Conservation (phyloP, 2,797 vertebrate species). For the Lacerta viridis region DNA sequence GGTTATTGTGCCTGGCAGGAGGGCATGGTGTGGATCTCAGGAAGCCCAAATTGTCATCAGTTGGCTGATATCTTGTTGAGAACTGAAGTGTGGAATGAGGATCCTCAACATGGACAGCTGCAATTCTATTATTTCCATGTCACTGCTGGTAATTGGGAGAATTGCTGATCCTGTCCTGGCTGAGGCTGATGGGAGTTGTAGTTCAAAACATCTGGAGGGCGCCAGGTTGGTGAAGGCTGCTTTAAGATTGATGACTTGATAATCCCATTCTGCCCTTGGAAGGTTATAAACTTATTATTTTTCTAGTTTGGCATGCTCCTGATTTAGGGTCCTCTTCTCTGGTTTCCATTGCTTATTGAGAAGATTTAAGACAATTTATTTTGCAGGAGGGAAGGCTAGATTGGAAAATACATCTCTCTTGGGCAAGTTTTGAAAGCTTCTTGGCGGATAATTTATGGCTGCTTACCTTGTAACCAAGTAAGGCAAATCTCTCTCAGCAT, state of each 20-base stretch:
- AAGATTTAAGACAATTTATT: neutral
- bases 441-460: neutral
- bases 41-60: constrained; percentile 1
- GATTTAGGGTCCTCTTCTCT: constrained; percentile 5
- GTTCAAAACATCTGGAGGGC: neutral
- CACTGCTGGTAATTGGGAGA: neutral
- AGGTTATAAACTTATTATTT: constrained; percentile 14
- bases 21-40: neutral
- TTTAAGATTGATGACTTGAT: constrained; percentile 10
- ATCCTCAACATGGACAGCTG: neutral
- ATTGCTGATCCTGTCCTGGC: neutral
- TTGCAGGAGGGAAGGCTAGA: neutral
- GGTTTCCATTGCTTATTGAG: neutral
- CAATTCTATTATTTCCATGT: neutral
- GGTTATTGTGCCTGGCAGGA: neutral
- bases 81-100: neutral
- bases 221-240: neutral
- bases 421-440: neutral
- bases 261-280: neutral
- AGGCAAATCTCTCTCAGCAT: neutral
- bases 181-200: no score
- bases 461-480: neutral
- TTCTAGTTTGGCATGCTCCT: neutral
- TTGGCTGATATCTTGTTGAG: neutral
- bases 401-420: neutral